phyloP scores from a whole-genome alignment of 2,113 vertebrate species.

The Marmota flaviventris region DNA sequence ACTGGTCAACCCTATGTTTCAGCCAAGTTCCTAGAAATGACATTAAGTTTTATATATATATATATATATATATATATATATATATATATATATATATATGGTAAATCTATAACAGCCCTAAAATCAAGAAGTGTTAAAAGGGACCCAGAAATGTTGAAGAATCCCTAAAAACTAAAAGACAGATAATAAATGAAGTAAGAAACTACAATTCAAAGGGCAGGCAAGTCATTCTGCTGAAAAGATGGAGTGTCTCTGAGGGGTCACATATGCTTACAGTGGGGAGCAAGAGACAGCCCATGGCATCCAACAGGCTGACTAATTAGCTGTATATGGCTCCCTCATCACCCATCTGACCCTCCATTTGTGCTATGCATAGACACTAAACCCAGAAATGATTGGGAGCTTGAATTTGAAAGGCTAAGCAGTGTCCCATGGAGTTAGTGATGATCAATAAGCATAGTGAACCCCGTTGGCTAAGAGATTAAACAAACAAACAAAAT shows the following conservation, averaged over 20 bases:
- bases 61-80: too few species aligned
- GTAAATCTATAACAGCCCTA: not conserved
- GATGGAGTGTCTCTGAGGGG: not conserved
- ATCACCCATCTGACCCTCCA: not conserved
- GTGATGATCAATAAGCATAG: not conserved
- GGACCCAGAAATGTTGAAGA: not conserved
- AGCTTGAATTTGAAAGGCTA: not conserved
- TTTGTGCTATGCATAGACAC: not conserved
- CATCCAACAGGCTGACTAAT: not conserved
- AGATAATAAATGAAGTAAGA: not conserved
- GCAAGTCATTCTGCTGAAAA: not conserved
- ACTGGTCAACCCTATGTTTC: not conserved
- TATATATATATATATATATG: not conserved
- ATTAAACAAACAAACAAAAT: not conserved
- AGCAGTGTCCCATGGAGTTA: not conserved
- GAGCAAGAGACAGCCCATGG: not conserved
- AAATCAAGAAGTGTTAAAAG: not conserved
- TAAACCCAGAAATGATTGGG: not conserved
- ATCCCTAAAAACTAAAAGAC: slow-evolving; percentile 15
- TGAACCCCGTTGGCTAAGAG: fast-evolving
- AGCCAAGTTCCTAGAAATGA: not conserved
- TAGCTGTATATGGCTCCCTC: not conserved
- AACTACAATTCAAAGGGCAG: not conserved
- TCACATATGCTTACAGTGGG: not conserved
- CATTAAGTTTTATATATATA: not conserved